These are phyloP conservation scores for Hyles lineata DNA, from an alignment of 2,888 invertebrate genomes.

Conservation along the genomic window DNA sequence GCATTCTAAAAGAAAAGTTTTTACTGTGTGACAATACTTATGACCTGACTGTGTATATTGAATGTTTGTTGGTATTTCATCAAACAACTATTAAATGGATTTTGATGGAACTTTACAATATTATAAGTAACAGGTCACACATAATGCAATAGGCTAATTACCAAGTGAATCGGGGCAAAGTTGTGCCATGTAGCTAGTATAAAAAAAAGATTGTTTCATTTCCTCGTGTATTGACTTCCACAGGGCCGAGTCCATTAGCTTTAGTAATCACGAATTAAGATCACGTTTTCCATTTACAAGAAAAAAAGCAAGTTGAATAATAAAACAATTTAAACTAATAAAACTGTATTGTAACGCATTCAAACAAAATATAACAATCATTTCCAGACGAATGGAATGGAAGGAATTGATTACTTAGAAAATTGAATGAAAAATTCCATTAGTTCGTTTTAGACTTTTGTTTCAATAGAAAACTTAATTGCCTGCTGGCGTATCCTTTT, in stretches of 20 bases:
- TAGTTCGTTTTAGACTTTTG: conserved; percentile 14
- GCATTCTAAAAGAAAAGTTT: too few species aligned
- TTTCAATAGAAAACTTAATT: conserved; percentile 26
- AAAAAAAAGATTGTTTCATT: not conserved
- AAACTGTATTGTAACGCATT: conserved; percentile 18
- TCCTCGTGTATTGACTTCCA: not conserved
- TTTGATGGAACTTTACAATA: too few species aligned
- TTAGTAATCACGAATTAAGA: not conserved
- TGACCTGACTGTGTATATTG: too few species aligned
- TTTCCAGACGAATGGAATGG: conserved; percentile 8
- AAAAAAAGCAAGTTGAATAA: not conserved
- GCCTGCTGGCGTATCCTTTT: conserved; percentile 20
- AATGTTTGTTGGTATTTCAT: too few species aligned
- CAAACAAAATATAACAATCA: conserved; percentile 23
- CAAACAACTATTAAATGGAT: too few species aligned
- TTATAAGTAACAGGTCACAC: too few species aligned
- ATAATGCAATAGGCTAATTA: too few species aligned
- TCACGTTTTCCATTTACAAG: not conserved
- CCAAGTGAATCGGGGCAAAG: too few species aligned
- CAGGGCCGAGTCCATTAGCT: not conserved
- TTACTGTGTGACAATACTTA: too few species aligned
- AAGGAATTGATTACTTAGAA: conserved; percentile 27
- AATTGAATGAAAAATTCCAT: conserved; percentile 16
- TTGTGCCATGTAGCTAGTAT: not conserved
- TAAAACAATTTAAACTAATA: conserved; percentile 22